These are phyloP conservation scores for Psettodes erumei DNA, from an alignment of 2,113 vertebrate genomes.

Conservation along the genomic window DNA sequence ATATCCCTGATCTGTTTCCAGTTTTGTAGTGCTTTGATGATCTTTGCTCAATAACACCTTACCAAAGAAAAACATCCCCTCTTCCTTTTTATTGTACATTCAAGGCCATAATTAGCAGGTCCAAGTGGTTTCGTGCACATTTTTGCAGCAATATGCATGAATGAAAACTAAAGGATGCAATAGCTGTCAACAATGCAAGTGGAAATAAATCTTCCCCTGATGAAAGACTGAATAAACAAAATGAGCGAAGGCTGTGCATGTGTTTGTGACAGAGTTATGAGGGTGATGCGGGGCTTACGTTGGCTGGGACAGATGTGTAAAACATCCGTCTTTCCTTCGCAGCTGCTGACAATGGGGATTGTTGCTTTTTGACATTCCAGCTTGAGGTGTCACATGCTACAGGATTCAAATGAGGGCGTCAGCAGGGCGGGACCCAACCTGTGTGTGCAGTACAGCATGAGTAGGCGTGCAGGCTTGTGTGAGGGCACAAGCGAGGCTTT, in stretches of 20 bases:
- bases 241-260: slow-evolving; percentile 5
- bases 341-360: slow-evolving; percentile 60
- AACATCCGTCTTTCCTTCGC: slow-evolving; percentile 23
- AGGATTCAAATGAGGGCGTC: slow-evolving; percentile 53
- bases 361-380: slow-evolving; percentile 67
- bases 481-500: background rate
- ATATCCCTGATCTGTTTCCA: slow-evolving; percentile 42
- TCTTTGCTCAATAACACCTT: slow-evolving; percentile 44
- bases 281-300: background rate
- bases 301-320: slow-evolving; percentile 30
- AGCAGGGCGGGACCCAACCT: slow-evolving; percentile 68
- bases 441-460: slow-evolving; percentile 15
- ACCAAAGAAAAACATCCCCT: slow-evolving; percentile 45
- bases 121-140: slow-evolving; percentile 37
- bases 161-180: slow-evolving; percentile 36
- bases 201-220: slow-evolving; percentile 37
- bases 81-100: slow-evolving; percentile 36
- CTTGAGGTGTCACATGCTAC: slow-evolving; percentile 71
- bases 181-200: slow-evolving; percentile 6
- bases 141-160: slow-evolving; percentile 26
- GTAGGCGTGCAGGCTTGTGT: slow-evolving; percentile 1
- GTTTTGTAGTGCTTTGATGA: slow-evolving; percentile 57
- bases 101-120: slow-evolving; percentile 53
- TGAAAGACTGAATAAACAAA: slow-evolving; percentile 21
- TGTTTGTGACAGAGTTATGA: slow-evolving; percentile 5